These are phyloP conservation scores for Scaptomyza cyrtandrae DNA, from an alignment of 2,888 invertebrate species.

Conservation along the genomic window DNA sequence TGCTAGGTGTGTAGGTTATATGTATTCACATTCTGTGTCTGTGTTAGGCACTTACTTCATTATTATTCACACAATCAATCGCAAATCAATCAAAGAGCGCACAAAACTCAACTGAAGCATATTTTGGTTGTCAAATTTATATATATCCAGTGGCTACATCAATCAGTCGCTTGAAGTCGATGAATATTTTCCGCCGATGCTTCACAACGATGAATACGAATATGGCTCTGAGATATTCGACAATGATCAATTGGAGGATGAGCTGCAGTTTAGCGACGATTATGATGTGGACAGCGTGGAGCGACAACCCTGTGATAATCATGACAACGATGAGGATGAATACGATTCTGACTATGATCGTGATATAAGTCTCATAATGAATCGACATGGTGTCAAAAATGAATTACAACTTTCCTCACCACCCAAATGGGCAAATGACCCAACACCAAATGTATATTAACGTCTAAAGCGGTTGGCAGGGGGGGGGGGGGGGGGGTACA, in stretches of 20 bases:
- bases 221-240: conserved; percentile 76
- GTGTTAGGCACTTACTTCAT: conserved; percentile 38
- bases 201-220: conserved; percentile 76
- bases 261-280: conserved; percentile 82
- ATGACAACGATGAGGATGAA: conserved; percentile 38
- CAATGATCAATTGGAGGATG: conserved; percentile 80
- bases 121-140: conserved; percentile 84
- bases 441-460: conserved; percentile 10
- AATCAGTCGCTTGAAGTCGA: conserved; percentile 96
- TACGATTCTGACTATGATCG: conserved; percentile 44
- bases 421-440: conserved; percentile 36
- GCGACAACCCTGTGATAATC: conserved; percentile 65
- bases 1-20: conserved; percentile 56
- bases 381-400: conserved; percentile 38
- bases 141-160: conserved; percentile 91
- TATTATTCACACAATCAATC: conserved; percentile 36
- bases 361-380: conserved; percentile 32
- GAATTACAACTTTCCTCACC: conserved; percentile 35
- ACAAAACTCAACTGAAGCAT: conserved; percentile 47
- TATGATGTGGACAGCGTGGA: conserved; percentile 52
- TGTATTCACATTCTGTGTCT: conserved; percentile 16
- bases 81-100: conserved; percentile 27
- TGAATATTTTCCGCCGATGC: conserved; percentile 93
- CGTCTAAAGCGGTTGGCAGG: neutral
- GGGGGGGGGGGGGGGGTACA: neutral